These are phyloP conservation scores for Hoplias malabaricus DNA, from an alignment of 2,113 vertebrate genomes.

Conservation along the genomic window DNA sequence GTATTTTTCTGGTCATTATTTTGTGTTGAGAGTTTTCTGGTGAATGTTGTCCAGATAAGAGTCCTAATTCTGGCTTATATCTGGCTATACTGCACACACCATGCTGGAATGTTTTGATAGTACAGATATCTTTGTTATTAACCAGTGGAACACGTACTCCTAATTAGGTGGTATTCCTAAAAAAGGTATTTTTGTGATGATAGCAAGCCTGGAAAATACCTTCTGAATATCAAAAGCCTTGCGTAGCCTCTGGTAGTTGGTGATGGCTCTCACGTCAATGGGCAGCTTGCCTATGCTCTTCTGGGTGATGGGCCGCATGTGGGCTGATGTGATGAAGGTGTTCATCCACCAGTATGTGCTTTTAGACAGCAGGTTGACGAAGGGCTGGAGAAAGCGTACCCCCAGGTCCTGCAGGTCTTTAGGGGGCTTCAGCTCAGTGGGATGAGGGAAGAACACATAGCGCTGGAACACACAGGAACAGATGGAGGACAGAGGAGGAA, in stretches of 20 bases:
- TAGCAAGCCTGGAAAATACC: slow-evolving; percentile 66
- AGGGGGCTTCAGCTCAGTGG: slow-evolving; percentile 91
- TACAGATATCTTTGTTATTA: too few species aligned
- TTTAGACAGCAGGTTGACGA: slow-evolving; percentile 96
- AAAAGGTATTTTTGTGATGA: background rate
- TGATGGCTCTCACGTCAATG: slow-evolving; percentile 93
- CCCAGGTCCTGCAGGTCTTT: slow-evolving; percentile 98
- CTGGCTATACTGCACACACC: too few species aligned
- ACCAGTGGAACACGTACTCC: too few species aligned
- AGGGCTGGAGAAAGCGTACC: slow-evolving; percentile 92
- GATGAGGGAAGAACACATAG: slow-evolving; percentile 89
- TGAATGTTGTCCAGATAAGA: too few species aligned
- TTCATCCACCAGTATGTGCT: slow-evolving; percentile 99
- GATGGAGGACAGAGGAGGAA: background rate
- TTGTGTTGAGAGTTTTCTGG: too few species aligned
- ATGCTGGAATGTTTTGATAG: too few species aligned
- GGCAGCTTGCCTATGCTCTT: slow-evolving; percentile 96
- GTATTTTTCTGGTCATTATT: too few species aligned
- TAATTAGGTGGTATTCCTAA: too few species aligned
- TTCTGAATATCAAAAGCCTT: slow-evolving; percentile 84
- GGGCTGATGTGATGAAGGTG: slow-evolving; percentile 93
- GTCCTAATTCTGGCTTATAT: too few species aligned
- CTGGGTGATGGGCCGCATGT: slow-evolving; percentile 91
- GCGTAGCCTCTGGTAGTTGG: slow-evolving; percentile 87
- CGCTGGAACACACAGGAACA: slow-evolving; percentile 70